Evolutionary conservation across 2,888 invertebrate genomes (phyloP), one percentile per base, ranked within the genome.

Genomic region (Lepidochrysops patricia): DNA sequence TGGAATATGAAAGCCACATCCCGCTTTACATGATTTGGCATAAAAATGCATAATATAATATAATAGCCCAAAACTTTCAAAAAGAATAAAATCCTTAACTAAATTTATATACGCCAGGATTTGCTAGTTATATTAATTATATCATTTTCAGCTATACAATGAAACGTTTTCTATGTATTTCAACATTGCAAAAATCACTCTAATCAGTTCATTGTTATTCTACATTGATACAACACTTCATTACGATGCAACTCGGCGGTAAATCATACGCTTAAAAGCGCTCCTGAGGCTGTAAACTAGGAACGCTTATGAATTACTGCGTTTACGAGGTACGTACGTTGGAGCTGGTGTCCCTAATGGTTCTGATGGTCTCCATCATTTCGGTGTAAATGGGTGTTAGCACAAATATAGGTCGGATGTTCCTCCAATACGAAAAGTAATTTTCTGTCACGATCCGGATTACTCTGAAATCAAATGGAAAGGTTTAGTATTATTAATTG

Each of bases 361-460:
- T 67, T 57, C 69, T 67, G 5, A 74, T 70, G 7, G 67, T 66
- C 2, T 62, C 61, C 68, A 65, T 66, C 72, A 73, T 74, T 62
- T 72, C 69, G 27, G 57, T 62, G 58, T 74, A 74, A 35, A 65
- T 66, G 2, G 70, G 67, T 6, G 74, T 69, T 7, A 71, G 25
- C 49, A 62, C 60, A 57, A 72, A 72, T 26, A 74, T 57, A 9
- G 66, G 63, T 5, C 65, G 64, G 12, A 73, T 69, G 50, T 72
- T 71, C 58, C 73, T 70, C 75, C 74, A 75, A 59, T 73, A 72
- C 0, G 74, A 73, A 52, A 72, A 75, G 29, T 67, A 74, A 58
- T 72, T 72, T 32, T 65, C 59, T 3, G 73, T 74, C 0, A 69
- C 54, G 23, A 72, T 70, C 15, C 66, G 64, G 23, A 73, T 63